Percentiles rank a stretch among this genome's conserved stretches.
Evolutionary conservation across 2,797 vertebrate genomes (phyloP).

Genomic region (Buceros bicornis): DNA sequence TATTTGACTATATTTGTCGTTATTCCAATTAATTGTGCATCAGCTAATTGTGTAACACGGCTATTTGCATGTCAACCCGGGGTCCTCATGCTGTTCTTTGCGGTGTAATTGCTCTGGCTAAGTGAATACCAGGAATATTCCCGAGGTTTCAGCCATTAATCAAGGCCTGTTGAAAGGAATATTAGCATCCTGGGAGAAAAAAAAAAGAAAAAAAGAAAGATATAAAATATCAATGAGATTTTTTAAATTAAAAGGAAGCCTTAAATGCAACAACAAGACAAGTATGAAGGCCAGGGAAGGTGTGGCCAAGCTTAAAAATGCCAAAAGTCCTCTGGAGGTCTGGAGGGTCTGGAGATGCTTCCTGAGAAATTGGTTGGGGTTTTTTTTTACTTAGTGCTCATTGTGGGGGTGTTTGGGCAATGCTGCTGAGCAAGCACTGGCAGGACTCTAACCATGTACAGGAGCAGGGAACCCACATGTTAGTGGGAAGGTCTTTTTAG

Average conservation of each 20-base stretch:
- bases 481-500: background rate
- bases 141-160: slow-evolving; percentile 64
- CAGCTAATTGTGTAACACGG: slow-evolving; percentile 73
- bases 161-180: slow-evolving; percentile 62
- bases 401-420: background rate
- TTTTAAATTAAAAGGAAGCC: slow-evolving; percentile 27
- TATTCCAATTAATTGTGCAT: slow-evolving; percentile 77
- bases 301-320: background rate
- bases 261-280: background rate
- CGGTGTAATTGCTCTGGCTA: slow-evolving; percentile 72
- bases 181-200: slow-evolving; percentile 52
- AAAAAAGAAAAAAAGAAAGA: background rate
- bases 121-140: slow-evolving; percentile 77
- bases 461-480: background rate
- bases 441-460: background rate
- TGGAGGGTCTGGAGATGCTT: background rate
- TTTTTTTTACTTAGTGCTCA: background rate
- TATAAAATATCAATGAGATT: slow-evolving; percentile 25
- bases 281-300: background rate
- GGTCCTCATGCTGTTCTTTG: slow-evolving; percentile 70
- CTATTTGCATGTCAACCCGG: slow-evolving; percentile 73
- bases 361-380: background rate
- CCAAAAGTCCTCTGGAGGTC: background rate
- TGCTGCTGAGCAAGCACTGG: background rate
- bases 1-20: slow-evolving; percentile 73